Percentiles rank a stretch among this genome's conserved stretches.
Conservation (phyloP, 2,797 vertebrate genomes). For the Ctenosaura bakeri region DNA sequence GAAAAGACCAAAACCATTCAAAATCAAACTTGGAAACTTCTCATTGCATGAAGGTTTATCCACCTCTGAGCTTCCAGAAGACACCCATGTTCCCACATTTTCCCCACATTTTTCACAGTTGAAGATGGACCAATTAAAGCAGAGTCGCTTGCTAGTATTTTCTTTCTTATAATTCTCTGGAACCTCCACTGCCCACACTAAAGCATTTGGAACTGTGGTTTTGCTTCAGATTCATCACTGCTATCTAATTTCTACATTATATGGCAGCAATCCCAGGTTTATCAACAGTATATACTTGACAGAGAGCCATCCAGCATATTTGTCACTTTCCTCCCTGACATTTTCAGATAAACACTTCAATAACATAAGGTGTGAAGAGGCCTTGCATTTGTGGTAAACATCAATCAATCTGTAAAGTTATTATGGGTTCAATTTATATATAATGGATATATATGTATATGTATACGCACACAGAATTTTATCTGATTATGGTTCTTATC, state of each 20-base stretch:
- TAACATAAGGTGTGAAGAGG: not conserved
- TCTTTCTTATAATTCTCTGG: not conserved
- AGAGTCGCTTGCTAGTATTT: not conserved
- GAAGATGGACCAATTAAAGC: not conserved
- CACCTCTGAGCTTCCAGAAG: not conserved
- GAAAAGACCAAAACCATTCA: not conserved
- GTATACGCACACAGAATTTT: not conserved
- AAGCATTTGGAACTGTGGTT: not conserved
- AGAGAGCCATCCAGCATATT: not conserved
- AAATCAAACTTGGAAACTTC: not conserved
- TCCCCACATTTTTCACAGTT: no score
- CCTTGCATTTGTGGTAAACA: not conserved
- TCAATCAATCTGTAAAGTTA: not conserved
- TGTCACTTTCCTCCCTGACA: not conserved
- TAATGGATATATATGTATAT: no score
- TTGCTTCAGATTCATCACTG: not conserved
- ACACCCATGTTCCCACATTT: no score
- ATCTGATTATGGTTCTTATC: slow-evolving; percentile 17
- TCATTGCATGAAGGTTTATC: not conserved
- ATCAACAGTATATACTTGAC: not conserved
- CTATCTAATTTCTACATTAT: not conserved
- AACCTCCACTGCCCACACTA: not conserved
- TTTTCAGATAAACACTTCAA: not conserved
- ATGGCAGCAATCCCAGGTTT: not conserved
- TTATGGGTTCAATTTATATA: not conserved